A percentile compares a stretch with the other conserved stretches of the same genome.
Conservation (phyloP, 2,797 vertebrate genomes). For the Anisognathus igniventris region DNA sequence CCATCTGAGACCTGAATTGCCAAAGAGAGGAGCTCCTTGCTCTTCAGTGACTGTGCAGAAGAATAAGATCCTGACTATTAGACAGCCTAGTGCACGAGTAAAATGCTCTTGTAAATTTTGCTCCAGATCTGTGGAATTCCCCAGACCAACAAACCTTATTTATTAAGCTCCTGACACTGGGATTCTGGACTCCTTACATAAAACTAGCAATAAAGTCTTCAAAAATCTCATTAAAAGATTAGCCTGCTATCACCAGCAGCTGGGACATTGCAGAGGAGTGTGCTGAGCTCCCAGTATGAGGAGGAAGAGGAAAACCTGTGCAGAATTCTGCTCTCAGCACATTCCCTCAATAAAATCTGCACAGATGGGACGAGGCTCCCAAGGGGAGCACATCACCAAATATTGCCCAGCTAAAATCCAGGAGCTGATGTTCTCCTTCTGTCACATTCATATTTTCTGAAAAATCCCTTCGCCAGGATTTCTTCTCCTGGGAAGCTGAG, state of each 20-base stretch:
- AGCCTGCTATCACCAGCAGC: conserved; percentile 6
- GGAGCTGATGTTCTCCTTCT: not conserved
- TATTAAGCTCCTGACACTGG: not conserved
- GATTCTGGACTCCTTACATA: not conserved
- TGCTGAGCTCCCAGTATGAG: not conserved
- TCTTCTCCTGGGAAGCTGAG: too few species aligned
- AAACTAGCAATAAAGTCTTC: conserved; percentile 2
- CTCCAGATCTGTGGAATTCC: not conserved
- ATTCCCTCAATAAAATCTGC: not conserved
- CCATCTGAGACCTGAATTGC: not conserved
- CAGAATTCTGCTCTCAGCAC: not conserved
- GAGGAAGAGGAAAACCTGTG: not conserved
- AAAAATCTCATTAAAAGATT: conserved; percentile 63
- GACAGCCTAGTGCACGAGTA: not conserved
- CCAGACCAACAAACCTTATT: not conserved
- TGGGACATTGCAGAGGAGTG: not conserved
- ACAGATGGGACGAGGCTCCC: not conserved
- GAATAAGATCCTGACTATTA: not conserved
- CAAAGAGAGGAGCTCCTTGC: not conserved
- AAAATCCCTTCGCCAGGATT: too few species aligned
- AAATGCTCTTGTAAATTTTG: not conserved
- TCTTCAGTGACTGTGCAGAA: not conserved
- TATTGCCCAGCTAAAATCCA: not conserved
- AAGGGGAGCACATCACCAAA: not conserved
- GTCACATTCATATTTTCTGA: too few species aligned